These are phyloP conservation scores for Ammospiza nelsoni DNA, from an alignment of 2,113 vertebrate genomes.

Conservation along the genomic window DNA sequence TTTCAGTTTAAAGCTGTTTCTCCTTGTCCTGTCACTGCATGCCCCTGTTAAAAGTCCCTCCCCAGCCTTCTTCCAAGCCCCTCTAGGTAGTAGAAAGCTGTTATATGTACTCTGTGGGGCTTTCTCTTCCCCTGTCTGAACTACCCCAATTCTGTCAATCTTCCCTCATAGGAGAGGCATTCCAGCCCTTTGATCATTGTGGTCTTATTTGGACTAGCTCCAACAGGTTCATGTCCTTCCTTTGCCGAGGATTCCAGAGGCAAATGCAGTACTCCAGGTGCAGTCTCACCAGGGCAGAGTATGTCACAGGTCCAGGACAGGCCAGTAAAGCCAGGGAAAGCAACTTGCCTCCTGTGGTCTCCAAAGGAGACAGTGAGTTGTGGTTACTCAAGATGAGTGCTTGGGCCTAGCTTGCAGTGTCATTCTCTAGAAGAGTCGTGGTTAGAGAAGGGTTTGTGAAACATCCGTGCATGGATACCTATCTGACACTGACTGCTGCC, in stretches of 20 bases:
- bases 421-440: not conserved
- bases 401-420: not conserved
- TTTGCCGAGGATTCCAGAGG: not conserved
- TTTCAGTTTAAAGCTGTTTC: not conserved
- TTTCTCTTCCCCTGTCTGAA: not conserved
- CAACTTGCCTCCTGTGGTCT: not conserved
- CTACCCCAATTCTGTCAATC: not conserved
- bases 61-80: not conserved
- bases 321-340: not conserved
- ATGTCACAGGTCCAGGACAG: not conserved
- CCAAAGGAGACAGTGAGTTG: not conserved
- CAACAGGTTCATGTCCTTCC: not conserved
- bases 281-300: not conserved
- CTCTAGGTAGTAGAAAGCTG: not conserved
- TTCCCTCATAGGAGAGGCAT: not conserved
- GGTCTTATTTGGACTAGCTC: not conserved
- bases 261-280: too few species aligned
- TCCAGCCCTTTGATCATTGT: not conserved
- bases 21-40: not conserved
- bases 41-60: not conserved
- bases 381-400: not conserved
- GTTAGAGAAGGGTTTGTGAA: not conserved
- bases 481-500: rapidly evolving
- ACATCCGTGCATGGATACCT: rapidly evolving
- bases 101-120: not conserved